Evolutionary conservation across 2,888 invertebrate genomes (phyloP).

Genomic region (Tetropium fuscum): DNA sequence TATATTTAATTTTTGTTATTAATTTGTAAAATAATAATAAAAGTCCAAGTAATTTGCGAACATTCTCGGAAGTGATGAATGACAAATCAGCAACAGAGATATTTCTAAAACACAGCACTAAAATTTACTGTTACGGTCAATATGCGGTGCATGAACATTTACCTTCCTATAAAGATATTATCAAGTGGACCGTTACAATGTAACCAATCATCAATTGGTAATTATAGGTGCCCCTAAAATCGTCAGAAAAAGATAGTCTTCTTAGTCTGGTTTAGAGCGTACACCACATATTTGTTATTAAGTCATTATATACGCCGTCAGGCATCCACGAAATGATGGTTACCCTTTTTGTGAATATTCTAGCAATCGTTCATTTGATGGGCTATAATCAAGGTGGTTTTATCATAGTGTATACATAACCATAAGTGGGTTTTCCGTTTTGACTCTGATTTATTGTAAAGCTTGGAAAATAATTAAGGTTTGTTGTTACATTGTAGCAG

Average conservation of each 20-base stretch:
- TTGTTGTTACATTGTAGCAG: too few species aligned
- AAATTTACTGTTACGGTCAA: too few species aligned
- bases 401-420: background rate
- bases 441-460: background rate
- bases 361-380: constrained; percentile 10
- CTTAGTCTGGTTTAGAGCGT: constrained; percentile 28
- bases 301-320: constrained; percentile 42
- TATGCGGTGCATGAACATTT: too few species aligned
- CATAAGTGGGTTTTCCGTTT: background rate
- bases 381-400: constrained; percentile 15
- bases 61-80: too few species aligned
- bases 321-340: constrained; percentile 22
- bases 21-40: too few species aligned
- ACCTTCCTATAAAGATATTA: background rate
- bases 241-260: background rate
- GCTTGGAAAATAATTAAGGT: background rate
- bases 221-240: constrained; percentile 7
- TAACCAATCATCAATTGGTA: background rate
- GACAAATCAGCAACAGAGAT: too few species aligned
- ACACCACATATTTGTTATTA: constrained; percentile 34
- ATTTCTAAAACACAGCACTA: too few species aligned
- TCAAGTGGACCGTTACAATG: background rate
- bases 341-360: constrained; percentile 4
- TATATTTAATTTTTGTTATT: too few species aligned
- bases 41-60: too few species aligned